Percentiles rank a stretch among this genome's conserved stretches.
phyloP scores from a whole-genome alignment of 2,113 vertebrate genomes.

The Grallaria varia region DNA sequence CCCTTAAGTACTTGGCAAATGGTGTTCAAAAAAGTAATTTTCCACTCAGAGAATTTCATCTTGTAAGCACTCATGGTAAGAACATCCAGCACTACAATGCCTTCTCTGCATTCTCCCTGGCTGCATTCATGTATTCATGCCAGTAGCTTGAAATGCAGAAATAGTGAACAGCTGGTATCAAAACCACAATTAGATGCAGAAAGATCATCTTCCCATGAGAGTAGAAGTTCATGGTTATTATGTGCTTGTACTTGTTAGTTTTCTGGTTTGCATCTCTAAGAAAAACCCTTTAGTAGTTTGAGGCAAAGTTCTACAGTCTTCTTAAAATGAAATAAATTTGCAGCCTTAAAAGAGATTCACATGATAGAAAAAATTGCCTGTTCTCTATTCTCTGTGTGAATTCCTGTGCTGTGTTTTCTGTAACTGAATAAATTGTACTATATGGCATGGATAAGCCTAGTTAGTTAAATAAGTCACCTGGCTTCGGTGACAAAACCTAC shows the following conservation, averaged over 20 bases:
- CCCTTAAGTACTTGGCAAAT: conserved; percentile 28
- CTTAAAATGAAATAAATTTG: not conserved
- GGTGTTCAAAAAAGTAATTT: conserved; percentile 34
- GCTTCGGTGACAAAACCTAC: not conserved
- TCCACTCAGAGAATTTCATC: not conserved
- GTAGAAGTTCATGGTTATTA: not conserved
- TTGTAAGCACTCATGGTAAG: conserved; percentile 1
- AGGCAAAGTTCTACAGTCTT: not conserved
- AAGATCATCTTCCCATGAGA: not conserved
- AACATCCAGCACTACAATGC: not conserved
- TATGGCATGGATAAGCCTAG: not conserved
- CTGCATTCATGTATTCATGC: not conserved
- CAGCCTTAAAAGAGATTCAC: not conserved
- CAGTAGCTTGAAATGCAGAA: conserved; percentile 15
- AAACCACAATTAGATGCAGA: not conserved
- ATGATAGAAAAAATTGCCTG: not conserved
- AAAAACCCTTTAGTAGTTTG: not conserved
- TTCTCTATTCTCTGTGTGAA: not conserved
- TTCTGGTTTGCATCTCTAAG: not conserved
- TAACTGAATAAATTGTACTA: not conserved
- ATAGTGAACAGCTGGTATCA: conserved; percentile 22
- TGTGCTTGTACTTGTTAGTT: not conserved
- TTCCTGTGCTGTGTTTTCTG: not conserved
- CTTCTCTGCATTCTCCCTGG: conserved; percentile 3
- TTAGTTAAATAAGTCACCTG: not conserved